A percentile compares a stretch with the other conserved stretches of the same genome.
Conservation (phyloP, 2,888 invertebrate genomes). For the Pseudococcus jackbeardsleyi region DNA sequence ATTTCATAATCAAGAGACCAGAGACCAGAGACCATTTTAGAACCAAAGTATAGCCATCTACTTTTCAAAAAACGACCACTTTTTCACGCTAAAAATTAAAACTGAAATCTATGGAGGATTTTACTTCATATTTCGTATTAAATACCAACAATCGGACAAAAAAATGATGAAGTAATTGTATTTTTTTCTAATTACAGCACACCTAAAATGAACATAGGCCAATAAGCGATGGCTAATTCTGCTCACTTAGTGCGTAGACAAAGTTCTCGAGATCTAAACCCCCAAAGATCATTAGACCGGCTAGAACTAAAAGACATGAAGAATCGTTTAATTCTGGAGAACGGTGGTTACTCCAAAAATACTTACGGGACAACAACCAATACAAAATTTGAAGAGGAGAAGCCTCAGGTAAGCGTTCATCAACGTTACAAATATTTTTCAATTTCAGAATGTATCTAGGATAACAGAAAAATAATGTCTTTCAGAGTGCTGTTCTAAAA, state of each 20-base stretch:
- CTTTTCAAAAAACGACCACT: too few relatives aligned
- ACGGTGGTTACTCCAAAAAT: constrained; percentile 73
- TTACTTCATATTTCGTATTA: background rate
- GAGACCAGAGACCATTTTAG: too few relatives aligned
- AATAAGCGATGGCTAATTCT: constrained; percentile 83
- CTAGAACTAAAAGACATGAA: constrained; percentile 89
- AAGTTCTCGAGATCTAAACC: constrained; percentile 86
- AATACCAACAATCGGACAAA: too few relatives aligned
- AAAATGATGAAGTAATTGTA: background rate
- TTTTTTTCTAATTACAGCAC: background rate
- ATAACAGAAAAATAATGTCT: background rate
- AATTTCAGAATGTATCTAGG: background rate
- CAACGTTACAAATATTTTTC: background rate
- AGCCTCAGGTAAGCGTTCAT: background rate
- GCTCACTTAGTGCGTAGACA: constrained; percentile 90
- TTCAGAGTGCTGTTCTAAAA: constrained; percentile 65
- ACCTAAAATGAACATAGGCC: background rate
- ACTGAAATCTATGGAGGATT: too few relatives aligned
- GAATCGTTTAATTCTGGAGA: constrained; percentile 81
- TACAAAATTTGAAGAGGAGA: constrained; percentile 79
- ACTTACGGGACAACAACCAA: constrained; percentile 88
- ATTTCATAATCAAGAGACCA: too few relatives aligned
- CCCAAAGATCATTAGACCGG: constrained; percentile 85
- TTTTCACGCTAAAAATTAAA: too few relatives aligned
- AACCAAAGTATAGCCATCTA: too few relatives aligned